Base-by-base conservation (phyloP, 2,797 vertebrate genomes). In the Artibeus jamaicensis region DNA sequence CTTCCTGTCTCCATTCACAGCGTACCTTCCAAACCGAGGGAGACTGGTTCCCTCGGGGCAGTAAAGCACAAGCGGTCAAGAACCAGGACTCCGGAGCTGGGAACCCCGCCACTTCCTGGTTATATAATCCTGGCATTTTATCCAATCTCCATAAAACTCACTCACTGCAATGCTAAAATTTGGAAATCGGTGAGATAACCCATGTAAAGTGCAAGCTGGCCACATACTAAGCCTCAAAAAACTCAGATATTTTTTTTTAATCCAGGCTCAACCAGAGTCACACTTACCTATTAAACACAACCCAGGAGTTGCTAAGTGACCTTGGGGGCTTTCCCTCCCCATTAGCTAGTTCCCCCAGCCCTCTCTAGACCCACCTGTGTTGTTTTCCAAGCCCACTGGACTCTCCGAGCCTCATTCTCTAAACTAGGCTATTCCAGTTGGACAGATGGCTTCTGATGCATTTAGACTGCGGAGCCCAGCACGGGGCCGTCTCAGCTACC, bases 1-100 rank as follows among this genome's bases (percentile, higher is more conserved):
- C 95, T 94, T 89, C 91, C 92, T 93, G 93, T 89, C 95, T 92
- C 92, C 67, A 62, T 96, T 86, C 93, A 85, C 59, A 50, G 16
- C 18, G 62, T 9, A 26, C 59, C 96, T 94, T 91, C 86, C 62
- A 76, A 92, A 82, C 15, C 50, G 71, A 95, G 84, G 57, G 50
- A 88, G 83, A 5, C 84, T 11, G 68, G 55, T 46, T 94, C 85
- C 65, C 12, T 1, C 5, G 74, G 83, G 92, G 68, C 78, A n/a
- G 2, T 34, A 26, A 81, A 90, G 55, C 77, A 19, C 39, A 68
- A 68, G 16, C 21, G 24, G 74, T 84, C 86, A 34, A 86, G 92
- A 92, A 94, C 94, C 57, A 88, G 32, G 68, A 93, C 85, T 88
- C 95, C 93, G 95, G 91, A 76, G 74, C 92, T 15, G 83, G 96